These are phyloP conservation scores for Tenebrio molitor DNA, from an alignment of 1,140 invertebrate species.

Conservation along the genomic window DNA sequence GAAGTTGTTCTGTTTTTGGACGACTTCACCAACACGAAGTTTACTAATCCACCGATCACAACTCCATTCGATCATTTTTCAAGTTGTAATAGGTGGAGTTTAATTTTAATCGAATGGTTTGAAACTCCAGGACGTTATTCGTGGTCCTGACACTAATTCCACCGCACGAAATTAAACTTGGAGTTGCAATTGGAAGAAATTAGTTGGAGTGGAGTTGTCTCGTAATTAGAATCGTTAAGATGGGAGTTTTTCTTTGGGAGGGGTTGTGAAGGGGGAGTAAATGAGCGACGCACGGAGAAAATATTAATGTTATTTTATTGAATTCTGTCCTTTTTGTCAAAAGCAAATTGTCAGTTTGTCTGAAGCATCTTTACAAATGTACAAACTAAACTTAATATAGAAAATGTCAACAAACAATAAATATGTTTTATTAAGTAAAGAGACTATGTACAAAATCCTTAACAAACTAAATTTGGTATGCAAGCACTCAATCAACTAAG, in stretches of 20 bases:
- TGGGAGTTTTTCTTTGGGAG: not conserved
- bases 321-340: conserved; percentile 44
- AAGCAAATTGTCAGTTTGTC: conserved; percentile 46
- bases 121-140: too few species aligned
- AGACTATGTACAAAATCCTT: conserved; percentile 42
- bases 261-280: not conserved
- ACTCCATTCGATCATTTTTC: too few species aligned
- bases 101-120: too few species aligned
- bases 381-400: conserved; percentile 41
- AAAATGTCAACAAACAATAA: conserved; percentile 46
- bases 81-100: too few species aligned
- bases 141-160: too few species aligned
- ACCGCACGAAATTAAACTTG: too few species aligned
- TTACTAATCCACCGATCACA: too few species aligned
- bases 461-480: conserved; percentile 37
- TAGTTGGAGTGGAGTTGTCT: too few species aligned
- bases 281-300: conserved; percentile 16
- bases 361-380: conserved; percentile 43
- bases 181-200: too few species aligned
- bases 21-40: too few species aligned
- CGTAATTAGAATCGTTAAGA: too few species aligned
- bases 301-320: conserved; percentile 46
- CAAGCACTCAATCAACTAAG: conserved; percentile 21
- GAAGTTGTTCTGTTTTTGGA: too few species aligned
- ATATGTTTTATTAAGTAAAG: conserved; percentile 34